Evolutionary conservation across 2,113 vertebrate species (phyloP).

Genomic region (Gopherus evgoodei): DNA sequence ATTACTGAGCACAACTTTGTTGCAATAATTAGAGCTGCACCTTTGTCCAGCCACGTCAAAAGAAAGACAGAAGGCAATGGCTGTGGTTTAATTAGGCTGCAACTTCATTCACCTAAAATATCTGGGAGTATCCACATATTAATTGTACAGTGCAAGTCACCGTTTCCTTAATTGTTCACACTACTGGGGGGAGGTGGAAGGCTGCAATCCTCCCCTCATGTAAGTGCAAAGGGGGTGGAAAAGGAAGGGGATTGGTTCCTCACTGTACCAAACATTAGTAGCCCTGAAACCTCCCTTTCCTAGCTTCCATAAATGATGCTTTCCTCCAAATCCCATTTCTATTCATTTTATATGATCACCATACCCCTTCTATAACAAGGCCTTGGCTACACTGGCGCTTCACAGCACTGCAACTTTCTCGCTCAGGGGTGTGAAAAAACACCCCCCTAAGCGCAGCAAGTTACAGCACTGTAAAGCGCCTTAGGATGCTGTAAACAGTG

Average conservation of each 20-base stretch:
- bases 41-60: too few species aligned
- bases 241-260: background rate
- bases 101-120: background rate
- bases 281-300: background rate
- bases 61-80: too few species aligned
- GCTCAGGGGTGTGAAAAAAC: too few species aligned
- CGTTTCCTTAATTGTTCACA: background rate
- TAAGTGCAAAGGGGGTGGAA: background rate
- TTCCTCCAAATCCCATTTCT: background rate
- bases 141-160: too few species aligned
- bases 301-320: background rate
- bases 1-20: background rate
- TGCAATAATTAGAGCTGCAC: too few species aligned
- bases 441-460: too few species aligned
- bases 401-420: too few species aligned
- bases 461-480: too few species aligned
- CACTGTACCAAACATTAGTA: background rate
- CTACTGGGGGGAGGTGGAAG: too few species aligned
- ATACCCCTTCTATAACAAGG: background rate
- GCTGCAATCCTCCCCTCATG: background rate
- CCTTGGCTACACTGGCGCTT: too few species aligned
- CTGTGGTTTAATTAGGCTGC: background rate
- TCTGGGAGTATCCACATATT: too few species aligned
- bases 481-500: too few species aligned
- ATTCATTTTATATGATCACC: background rate